Evolutionary conservation across 1,140 invertebrate genomes (phyloP).

Genomic region (Arion vulgaris): DNA sequence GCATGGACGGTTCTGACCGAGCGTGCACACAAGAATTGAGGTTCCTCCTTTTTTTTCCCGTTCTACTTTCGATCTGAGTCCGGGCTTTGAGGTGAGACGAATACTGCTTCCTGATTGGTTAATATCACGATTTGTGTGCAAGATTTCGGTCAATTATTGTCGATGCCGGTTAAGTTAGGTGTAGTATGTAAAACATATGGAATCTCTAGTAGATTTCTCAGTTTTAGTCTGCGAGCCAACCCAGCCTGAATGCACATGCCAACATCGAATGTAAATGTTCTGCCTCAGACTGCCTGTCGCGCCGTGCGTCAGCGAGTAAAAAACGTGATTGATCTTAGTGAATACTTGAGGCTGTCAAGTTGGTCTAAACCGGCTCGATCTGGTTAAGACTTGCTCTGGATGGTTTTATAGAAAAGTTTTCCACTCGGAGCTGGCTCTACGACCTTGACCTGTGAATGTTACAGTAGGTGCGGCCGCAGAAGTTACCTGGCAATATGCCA

Average conservation of each 20-base stretch:
- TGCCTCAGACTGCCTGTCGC: background rate
- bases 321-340: slow-evolving; percentile 35
- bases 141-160: background rate
- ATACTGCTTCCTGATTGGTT: slow-evolving; percentile 12
- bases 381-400: slow-evolving; percentile 43
- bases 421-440: slow-evolving; percentile 7
- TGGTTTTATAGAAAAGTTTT: slow-evolving; percentile 33
- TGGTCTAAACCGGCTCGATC: slow-evolving; percentile 35
- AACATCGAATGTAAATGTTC: too few relatives aligned
- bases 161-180: background rate
- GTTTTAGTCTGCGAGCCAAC: background rate
- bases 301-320: slow-evolving; percentile 17
- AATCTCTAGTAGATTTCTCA: background rate
- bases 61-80: slow-evolving; percentile 31
- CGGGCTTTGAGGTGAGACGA: background rate
- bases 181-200: background rate
- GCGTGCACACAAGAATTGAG: slow-evolving; percentile 1
- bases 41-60: background rate
- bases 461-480: background rate
- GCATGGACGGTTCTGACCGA: slow-evolving; percentile 33
- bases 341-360: slow-evolving; percentile 12
- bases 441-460: slow-evolving; percentile 1
- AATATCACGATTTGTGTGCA: background rate
- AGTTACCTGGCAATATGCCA: background rate
- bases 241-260: background rate